Base-by-base conservation (phyloP, 1,140 invertebrate species). In the Cepaea nemoralis region DNA sequence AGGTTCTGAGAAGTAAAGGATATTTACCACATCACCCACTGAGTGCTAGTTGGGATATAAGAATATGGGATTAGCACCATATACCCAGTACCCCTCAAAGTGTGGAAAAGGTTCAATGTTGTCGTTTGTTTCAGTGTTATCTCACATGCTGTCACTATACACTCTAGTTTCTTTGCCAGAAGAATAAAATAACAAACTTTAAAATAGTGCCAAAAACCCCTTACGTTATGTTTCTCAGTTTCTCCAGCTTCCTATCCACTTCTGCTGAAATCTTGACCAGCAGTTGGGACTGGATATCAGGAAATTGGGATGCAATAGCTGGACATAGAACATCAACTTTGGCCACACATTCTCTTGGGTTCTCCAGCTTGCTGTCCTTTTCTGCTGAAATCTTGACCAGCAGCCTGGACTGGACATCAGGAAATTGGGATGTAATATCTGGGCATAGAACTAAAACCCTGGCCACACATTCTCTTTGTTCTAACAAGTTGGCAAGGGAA, bases 401-500 rank as follows among this genome's bases (percentile, higher is more conserved):
- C 33, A 70, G 35, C 24, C 35, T 70, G 10, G 69, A n/a, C 37
- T 40, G 22, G 8, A 70, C 8, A 70, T 70, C 69, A 40, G 69
- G 69, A 70, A 70, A 70, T 1, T 8, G 33, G 2, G 35, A 40
- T 2, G 69, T 22, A 8, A 70, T 1, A 24, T 2, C 12, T 5
- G 12, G 1, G 12, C 69, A 10, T 22, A 19, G 0, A 2, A 42
- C 40, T n/a, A 40, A 35, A 6, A 70, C 69, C 1, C 40, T 39
- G n/a, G 27, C 35, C 69, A 40, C 35, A 40, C 35, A 70, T 6
- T 70, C 35, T 22, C 16, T 22, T 22, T 70, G 69, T 42, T 70
- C 69, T 16, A 70, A 37, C 19, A 70, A 37, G 27, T 70, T 70
- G 22, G 69, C 35, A n/a, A 70, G 69, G 40, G 69, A 70, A 40